A percentile compares a stretch with the other conserved stretches of the same genome.
Conservation (phyloP, 2,113 vertebrate genomes). For the Ictalurus furcatus region DNA sequence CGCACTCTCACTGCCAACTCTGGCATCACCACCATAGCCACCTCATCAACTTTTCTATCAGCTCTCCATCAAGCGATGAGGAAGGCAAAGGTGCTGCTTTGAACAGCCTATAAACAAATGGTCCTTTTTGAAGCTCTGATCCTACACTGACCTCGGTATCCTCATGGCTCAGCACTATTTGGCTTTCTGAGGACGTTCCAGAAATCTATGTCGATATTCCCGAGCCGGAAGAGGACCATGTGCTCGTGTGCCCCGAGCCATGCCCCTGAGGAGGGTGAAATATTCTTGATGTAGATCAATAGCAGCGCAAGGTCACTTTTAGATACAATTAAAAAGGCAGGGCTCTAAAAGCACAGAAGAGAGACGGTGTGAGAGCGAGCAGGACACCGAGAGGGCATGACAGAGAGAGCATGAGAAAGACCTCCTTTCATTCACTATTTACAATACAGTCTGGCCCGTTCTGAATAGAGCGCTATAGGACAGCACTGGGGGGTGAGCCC, state of each 20-base stretch:
- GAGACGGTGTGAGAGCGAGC: background rate
- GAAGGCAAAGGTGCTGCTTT: slow-evolving; percentile 21
- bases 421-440: background rate
- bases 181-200: slow-evolving; percentile 32
- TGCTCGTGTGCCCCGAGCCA: slow-evolving; percentile 19
- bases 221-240: slow-evolving; percentile 4
- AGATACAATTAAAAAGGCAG: slow-evolving; percentile 30
- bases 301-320: slow-evolving; percentile 52
- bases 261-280: slow-evolving; percentile 44
- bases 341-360: background rate
- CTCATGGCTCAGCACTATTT: slow-evolving; percentile 42
- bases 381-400: background rate
- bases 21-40: slow-evolving; percentile 16
- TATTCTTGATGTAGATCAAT: slow-evolving; percentile 54
- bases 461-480: background rate
- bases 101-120: slow-evolving; percentile 8
- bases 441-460: background rate
- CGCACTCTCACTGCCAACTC: background rate
- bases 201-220: slow-evolving; percentile 37
- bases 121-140: slow-evolving; percentile 20
- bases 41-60: slow-evolving; percentile 37
- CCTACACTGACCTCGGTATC: slow-evolving; percentile 43
- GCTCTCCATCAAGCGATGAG: slow-evolving; percentile 18
- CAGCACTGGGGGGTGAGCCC: background rate
- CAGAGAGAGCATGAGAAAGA: background rate